phyloP scores from a whole-genome alignment of 37 sponge, comb jelly and placozoan species.

The Haliclona indistincta region DNA sequence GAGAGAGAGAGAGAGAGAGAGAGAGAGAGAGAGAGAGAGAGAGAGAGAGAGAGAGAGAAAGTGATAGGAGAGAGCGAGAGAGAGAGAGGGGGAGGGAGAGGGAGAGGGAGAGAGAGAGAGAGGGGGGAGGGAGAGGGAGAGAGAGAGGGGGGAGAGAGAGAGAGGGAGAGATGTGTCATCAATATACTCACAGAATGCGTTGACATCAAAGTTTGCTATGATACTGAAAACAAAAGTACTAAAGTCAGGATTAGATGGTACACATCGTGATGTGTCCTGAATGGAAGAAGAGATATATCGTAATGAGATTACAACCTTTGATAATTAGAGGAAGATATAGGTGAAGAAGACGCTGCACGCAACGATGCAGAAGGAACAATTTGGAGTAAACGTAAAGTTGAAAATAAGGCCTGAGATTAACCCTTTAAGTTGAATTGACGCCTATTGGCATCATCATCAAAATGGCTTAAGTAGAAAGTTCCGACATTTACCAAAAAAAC shows the following conservation, averaged over 20 bases:
- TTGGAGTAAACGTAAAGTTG: no score
- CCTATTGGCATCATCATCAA: no score
- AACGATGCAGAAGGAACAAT: no score
- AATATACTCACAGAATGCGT: conserved; percentile 32
- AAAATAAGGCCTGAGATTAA: no score
- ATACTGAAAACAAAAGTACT: conserved; percentile 17
- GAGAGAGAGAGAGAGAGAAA: background rate
- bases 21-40: background rate
- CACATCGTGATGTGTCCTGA: conserved; percentile 27
- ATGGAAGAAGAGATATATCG: no score
- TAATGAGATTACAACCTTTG: no score
- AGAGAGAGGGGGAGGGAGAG: background rate
- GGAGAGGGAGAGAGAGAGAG: background rate
- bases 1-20: conserved; percentile 7
- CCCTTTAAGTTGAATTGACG: no score
- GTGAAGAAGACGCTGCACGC: no score
- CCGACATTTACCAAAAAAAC: no score
- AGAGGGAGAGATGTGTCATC: no score
- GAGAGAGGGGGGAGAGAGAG: background rate
- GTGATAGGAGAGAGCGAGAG: background rate
- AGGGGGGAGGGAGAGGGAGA: background rate
- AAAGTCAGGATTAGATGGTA: conserved; percentile 23
- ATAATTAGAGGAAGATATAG: no score
- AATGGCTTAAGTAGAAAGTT: no score
- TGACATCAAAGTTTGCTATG: conserved; percentile 15